These are phyloP conservation scores for Cyrtorhinus lividipennis DNA, from an alignment of 1,140 invertebrate genomes.

Conservation along the genomic window DNA sequence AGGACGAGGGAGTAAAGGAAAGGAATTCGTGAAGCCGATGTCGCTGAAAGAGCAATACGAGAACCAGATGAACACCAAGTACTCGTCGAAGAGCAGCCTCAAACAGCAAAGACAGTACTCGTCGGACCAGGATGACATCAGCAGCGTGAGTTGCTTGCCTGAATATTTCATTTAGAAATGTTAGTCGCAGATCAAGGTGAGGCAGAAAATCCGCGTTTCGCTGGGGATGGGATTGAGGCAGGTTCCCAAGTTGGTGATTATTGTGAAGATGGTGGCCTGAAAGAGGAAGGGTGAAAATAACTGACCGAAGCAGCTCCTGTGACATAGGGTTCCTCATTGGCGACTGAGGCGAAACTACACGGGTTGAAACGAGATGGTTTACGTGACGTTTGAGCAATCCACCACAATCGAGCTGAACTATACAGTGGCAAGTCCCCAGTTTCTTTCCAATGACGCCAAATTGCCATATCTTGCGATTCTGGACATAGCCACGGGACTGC, in stretches of 20 bases:
- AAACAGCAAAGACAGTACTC: constrained; percentile 5
- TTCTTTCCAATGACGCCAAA: too few relatives aligned
- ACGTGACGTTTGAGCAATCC: background rate
- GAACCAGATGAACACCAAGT: constrained; percentile 22
- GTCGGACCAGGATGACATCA: constrained; percentile 13
- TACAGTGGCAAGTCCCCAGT: too few relatives aligned
- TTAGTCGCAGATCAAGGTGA: too few relatives aligned
- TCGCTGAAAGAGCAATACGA: constrained; percentile 22
- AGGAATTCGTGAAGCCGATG: background rate
- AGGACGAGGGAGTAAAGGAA: background rate
- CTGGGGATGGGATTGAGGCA: too few relatives aligned
- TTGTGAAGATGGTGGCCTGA: too few relatives aligned
- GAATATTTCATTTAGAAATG: too few relatives aligned
- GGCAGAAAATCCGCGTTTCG: too few relatives aligned
- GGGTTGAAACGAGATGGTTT: background rate
- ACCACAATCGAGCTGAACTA: background rate
- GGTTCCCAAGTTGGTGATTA: too few relatives aligned
- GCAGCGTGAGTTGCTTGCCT: background rate
- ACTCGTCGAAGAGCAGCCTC: constrained; percentile 1
- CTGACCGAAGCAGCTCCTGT: background rate
- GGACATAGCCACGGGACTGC: too few relatives aligned
- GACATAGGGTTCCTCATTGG: too few relatives aligned
- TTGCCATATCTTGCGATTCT: too few relatives aligned
- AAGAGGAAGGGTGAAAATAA: background rate
- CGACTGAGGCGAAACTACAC: background rate